A percentile compares a stretch with the other conserved stretches of the same genome.
These are phyloP conservation scores for Jaculus jaculus DNA, from an alignment of 2,113 vertebrate species.

Conservation along the genomic window DNA sequence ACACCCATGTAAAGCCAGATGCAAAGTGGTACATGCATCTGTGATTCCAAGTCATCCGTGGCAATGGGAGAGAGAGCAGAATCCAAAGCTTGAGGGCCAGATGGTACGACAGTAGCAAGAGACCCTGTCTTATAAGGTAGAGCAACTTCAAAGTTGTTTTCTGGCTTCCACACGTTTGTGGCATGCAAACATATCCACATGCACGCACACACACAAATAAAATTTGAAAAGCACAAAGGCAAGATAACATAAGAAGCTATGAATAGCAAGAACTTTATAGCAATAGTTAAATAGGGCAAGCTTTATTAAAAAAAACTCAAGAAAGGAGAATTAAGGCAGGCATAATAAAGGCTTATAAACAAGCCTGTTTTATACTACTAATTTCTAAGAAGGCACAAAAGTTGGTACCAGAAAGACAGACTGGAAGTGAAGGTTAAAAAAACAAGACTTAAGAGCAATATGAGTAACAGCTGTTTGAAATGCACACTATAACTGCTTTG, in stretches of 20 bases:
- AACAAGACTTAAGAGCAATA: neutral
- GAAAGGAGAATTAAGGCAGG: neutral
- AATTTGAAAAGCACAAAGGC: neutral
- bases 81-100: no score
- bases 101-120: no score
- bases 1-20: no score
- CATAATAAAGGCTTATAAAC: slow-evolving; percentile 2
- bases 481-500: neutral
- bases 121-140: no score
- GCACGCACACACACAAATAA: no score
- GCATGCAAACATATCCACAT: no score
- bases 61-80: no score
- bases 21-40: no score
- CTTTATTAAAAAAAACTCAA: neutral
- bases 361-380: neutral
- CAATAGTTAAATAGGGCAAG: neutral
- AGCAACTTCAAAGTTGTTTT: no score
- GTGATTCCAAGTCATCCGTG: no score
- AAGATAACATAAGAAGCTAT: neutral
- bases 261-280: neutral
- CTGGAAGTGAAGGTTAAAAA: neutral
- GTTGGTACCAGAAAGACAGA: neutral
- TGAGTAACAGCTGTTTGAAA: neutral
- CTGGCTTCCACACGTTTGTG: no score
- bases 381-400: slow-evolving; percentile 2